These are phyloP conservation scores for Agrotis exclamationis DNA, from an alignment of 2,888 invertebrate species.

Conservation along the genomic window DNA sequence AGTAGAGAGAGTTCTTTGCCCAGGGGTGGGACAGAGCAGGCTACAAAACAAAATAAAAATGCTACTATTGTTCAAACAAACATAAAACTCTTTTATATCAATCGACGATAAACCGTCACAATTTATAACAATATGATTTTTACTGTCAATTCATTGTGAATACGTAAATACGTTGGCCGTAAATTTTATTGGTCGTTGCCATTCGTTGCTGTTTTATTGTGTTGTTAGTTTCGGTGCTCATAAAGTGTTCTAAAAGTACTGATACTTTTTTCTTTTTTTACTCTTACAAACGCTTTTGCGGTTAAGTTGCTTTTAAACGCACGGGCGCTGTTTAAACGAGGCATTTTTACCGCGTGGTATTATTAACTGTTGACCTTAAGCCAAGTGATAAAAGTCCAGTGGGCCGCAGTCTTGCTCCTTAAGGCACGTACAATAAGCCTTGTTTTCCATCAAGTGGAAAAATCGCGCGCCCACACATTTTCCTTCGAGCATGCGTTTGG, in stretches of 20 bases:
- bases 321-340: not conserved
- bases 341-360: not conserved
- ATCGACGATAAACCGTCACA: conserved; percentile 37
- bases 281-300: conserved; percentile 30
- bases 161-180: conserved; percentile 48
- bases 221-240: conserved; percentile 44
- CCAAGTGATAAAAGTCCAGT: not conserved
- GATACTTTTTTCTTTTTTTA: conserved; percentile 36
- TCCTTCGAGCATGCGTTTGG: too few relatives aligned
- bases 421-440: too few relatives aligned
- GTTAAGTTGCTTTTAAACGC: conserved; percentile 25
- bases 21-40: too few relatives aligned
- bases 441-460: too few relatives aligned
- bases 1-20: too few relatives aligned
- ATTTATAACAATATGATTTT: conserved; percentile 57
- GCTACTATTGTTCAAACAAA: conserved; percentile 16
- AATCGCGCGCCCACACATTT: too few relatives aligned
- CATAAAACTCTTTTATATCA: conserved; percentile 51
- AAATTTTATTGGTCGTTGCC: conserved; percentile 39
- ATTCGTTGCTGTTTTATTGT: conserved; percentile 43
- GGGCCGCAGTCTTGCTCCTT: too few relatives aligned
- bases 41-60: not conserved
- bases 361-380: not conserved
- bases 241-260: conserved; percentile 44
- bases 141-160: conserved; percentile 43